phyloP scores from a whole-genome alignment of 2,888 invertebrate genomes.

The Heliconius charithonia region DNA sequence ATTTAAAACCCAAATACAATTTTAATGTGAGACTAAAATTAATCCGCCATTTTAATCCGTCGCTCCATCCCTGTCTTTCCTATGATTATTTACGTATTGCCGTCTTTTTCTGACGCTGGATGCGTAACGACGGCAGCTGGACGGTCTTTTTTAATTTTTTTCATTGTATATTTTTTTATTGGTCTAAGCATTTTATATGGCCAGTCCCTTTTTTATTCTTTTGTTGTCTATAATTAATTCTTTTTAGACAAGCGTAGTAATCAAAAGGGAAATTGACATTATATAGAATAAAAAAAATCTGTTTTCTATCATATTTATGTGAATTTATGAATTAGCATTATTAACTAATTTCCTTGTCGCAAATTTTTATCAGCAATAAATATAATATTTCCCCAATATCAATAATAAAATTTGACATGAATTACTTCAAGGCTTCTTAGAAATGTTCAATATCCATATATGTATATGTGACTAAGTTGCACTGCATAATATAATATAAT shows the following conservation, averaged over 20 bases:
- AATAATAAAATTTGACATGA: neutral
- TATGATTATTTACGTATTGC: constrained; percentile 39
- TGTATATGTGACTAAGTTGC: neutral
- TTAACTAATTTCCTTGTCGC: neutral
- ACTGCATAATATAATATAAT: neutral
- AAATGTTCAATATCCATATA: neutral
- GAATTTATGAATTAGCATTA: neutral
- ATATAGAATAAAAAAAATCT: neutral
- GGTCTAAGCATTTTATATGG: constrained; percentile 68
- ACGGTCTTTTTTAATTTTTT: constrained; percentile 71
- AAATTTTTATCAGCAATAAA: no score
- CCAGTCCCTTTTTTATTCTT: constrained; percentile 77
- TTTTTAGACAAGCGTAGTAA: constrained; percentile 45
- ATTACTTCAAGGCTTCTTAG: neutral
- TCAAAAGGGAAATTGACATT: constrained; percentile 1
- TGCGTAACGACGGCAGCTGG: constrained; percentile 80
- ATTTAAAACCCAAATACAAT: constrained; percentile 66
- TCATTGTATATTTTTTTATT: constrained; percentile 69
- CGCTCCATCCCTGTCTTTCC: constrained; percentile 61
- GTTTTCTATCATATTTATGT: neutral
- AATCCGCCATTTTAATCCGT: constrained; percentile 74
- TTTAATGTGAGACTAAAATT: constrained; percentile 76
- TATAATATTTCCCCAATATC: neutral
- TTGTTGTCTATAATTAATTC: constrained; percentile 64
- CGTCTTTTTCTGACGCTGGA: constrained; percentile 63